Base-by-base conservation (phyloP, 1,140 invertebrate species). In the Hylyphantes graminicola region DNA sequence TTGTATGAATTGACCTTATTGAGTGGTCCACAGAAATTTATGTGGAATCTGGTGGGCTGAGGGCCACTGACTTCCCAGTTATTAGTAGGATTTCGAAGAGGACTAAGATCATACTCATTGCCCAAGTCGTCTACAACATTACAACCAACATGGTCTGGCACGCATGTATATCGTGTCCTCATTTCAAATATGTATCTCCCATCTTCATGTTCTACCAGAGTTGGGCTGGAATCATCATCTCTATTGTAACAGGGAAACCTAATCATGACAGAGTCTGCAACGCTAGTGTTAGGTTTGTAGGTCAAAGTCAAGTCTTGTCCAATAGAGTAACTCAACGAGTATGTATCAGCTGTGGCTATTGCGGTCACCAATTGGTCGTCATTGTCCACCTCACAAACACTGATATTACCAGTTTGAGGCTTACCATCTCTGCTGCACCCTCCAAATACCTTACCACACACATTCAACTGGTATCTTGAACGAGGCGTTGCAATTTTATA, bases 121-220 rank as follows among this genome's bases (percentile, higher is more conserved):
- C 85, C 85, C 17, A 48, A 15, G 21, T 21, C n/a, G 65, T 82
- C 79, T 35, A 59, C 57, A 35, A 83, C 55, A 19, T 50, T 77
- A 50, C 85, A 86, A 17, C 83, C 79, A 78, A 78, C 55, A 13
- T 67, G 48, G 8, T 13, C n/a, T 12, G 78, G 63, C 15, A 86
- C 65, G 85, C 89, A 90, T 0, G 89, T 88, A 35, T 88, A 65
- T 55, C 86, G 85, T 10, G 89, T 89, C n/a, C 87, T 85, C 89
- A 89, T 89, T 57, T 86, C 85, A 85, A 90, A 90, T 7, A 88
- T 68, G 82, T 88, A 89, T 11, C 55, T 57, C 13, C 48, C 53
- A 50, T 54, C 21, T 13, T 85, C 75, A 17, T 85, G 35, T 8
- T 63, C 13, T 54, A 79, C 12, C 50, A 79, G 79, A 7, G 64